These are phyloP conservation scores for Allygus modestus DNA, from an alignment of 2,888 invertebrate genomes.

Conservation along the genomic window DNA sequence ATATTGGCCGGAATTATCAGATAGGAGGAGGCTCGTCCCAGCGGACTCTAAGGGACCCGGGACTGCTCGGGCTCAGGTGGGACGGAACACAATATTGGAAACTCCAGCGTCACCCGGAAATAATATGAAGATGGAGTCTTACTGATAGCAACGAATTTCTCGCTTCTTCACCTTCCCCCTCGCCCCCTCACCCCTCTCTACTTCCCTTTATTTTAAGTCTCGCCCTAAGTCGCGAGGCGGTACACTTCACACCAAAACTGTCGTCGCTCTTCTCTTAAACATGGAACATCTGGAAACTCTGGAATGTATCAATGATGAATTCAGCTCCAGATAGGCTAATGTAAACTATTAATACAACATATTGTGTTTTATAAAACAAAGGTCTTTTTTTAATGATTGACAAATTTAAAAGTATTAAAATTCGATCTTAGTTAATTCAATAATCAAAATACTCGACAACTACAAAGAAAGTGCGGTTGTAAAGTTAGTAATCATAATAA, in stretches of 20 bases:
- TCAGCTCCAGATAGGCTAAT: too few species aligned
- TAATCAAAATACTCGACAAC: too few species aligned
- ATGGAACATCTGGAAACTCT: not conserved
- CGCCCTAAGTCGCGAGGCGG: conserved; percentile 11
- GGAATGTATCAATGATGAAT: too few species aligned
- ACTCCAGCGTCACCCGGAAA: conserved; percentile 39
- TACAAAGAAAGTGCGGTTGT: too few species aligned
- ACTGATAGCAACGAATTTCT: conserved; percentile 64
- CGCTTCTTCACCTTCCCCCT: conserved; percentile 64
- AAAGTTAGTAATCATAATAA: too few species aligned
- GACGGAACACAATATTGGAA: conserved; percentile 32
- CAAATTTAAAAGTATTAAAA: too few species aligned
- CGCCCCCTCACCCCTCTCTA: conserved; percentile 14
- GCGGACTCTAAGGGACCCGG: not conserved
- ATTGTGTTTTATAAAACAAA: too few species aligned
- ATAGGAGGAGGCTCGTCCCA: not conserved
- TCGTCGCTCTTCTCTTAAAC: not conserved
- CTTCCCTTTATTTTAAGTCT: conserved; percentile 12
- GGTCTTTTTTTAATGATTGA: too few species aligned
- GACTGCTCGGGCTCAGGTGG: conserved; percentile 20
- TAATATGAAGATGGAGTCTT: conserved; percentile 61
- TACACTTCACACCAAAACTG: conserved; percentile 52
- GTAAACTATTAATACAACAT: too few species aligned
- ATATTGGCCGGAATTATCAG: too few species aligned
- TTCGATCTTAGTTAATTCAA: too few species aligned